Base-by-base conservation (phyloP, 2,113 vertebrate species). In the Zapornia atra region DNA sequence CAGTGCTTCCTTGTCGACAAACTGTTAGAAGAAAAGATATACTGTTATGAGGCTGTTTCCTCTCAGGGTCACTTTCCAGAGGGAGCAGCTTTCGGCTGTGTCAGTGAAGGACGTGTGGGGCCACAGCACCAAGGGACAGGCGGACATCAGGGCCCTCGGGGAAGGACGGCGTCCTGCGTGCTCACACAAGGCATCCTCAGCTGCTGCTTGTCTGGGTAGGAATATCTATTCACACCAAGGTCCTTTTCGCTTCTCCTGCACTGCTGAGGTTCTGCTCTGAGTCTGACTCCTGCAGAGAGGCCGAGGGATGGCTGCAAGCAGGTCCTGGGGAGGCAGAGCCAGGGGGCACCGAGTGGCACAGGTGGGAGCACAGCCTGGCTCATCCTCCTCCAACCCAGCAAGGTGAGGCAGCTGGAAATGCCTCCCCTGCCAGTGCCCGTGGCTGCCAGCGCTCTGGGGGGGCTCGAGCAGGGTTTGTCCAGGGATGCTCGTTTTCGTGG, bases 21-120 rank as follows among this genome's bases (percentile, higher is more conserved):
- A 94, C 90, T 96, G 86, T 33, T 94, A 88, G 88, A 80, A 87
- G 54, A 59, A 18, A 33, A 56, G 83, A 92, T 93, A 87, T 83
- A 68, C 65, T 61, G 59, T 33, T 60, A 13, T 6, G 79, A 54
- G 68, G 21, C 59, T 80, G 80, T 24, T 34, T 96, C 63, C n/a
- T 44, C 42, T 91, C 94, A 71, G 88, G 92, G 94, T 57, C 70
- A 16, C n/a, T 83, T 80, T 18, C 9, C 46, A 25, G 33, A 57
- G 88, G 86, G 83, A 96, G 71, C 48, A 31, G 28, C 65, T 93
- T 22, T 19, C 38, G 40, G 22, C 54, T 92, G 34, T 82, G 89
- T 10, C 44, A 36, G 15, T 10, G 15, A 48, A 86, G 77, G 71
- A 38, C 1, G 0, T 4, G 33, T 2, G 2, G 60, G 71, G 53